These are phyloP conservation scores for Phacellophora camtschatica DNA, from an alignment of 30 jellyfish, hydroid and myxozoan genomes.

Conservation along the genomic window DNA sequence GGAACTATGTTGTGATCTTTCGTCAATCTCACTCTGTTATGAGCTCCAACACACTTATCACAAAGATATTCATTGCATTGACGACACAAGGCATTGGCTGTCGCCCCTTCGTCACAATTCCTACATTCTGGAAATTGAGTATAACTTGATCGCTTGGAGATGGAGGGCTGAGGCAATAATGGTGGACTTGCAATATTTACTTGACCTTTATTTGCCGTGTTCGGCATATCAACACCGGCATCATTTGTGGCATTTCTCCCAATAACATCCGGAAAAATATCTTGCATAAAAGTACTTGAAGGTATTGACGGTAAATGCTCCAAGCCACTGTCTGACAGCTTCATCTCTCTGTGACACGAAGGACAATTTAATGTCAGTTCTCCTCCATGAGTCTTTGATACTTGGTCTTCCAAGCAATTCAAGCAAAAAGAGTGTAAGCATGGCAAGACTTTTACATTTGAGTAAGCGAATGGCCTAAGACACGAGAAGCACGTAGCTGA, in stretches of 20 bases:
- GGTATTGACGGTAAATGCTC: conserved; percentile 86
- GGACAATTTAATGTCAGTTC: conserved; percentile 88
- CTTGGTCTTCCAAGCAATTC: conserved; percentile 80
- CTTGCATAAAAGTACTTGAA: conserved; percentile 91
- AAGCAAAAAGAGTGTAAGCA: conserved; percentile 92
- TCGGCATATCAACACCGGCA: conserved; percentile 8
- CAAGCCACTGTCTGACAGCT: conserved; percentile 80
- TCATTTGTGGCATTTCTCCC: conserved; percentile 64
- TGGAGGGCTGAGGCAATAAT: conserved; percentile 16
- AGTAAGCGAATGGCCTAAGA: conserved; percentile 65
- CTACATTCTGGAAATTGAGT: conserved; percentile 75
- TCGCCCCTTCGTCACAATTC: conserved; percentile 86
- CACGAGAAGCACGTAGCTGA: conserved; percentile 69
- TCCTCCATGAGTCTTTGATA: conserved; percentile 62
- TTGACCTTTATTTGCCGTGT: neutral
- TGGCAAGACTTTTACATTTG: conserved; percentile 86
- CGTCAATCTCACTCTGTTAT: conserved; percentile 83
- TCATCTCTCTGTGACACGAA: conserved; percentile 86
- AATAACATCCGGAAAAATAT: conserved; percentile 90
- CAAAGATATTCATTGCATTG: conserved; percentile 92
- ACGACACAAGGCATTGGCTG: conserved; percentile 85
- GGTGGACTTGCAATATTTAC: conserved; percentile 5
- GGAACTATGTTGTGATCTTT: conserved; percentile 83
- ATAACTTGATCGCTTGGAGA: conserved; percentile 38
- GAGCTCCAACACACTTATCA: conserved; percentile 91